Evolutionary conservation across 2,113 vertebrate species (phyloP), one percentile per base, ranked within the genome.

Genomic region (Mobula hypostoma): DNA sequence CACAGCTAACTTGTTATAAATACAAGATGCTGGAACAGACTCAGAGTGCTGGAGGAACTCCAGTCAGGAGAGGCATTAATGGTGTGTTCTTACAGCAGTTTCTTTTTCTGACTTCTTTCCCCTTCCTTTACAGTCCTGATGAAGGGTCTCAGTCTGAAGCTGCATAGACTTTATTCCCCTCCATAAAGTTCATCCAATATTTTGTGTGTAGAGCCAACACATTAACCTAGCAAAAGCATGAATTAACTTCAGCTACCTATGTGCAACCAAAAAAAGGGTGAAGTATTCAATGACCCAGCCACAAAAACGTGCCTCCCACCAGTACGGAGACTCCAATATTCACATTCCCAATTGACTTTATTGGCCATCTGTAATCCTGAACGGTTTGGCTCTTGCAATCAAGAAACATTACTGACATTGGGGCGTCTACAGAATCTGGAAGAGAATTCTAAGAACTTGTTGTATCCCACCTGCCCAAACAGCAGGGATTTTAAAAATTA

Each of bases 381-480:
- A 72, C 6, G 29, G 36, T 93, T 93, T 74, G 63, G 19, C 21
- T 72, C 68, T 93, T 56, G 32, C 32, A 48, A 48, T 68, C 32
- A 6, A 72, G n/a, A 2, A 74, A 32, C 36, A 15, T 88, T 88
- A 88, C 29, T 85, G 40, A 85, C 82, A 85, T 85, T 48, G 58
- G 58, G 70, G 70, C 19, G 70, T 48, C 19, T 93, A 93, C 32
- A 93, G 36, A 8, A 93, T 93, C 90, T 93, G 90, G 27, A 93
- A 93, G 70, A 93, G 27, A 93, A 93, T 68, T 74, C 90, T 93
- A 29, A 68, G 68, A 93, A 24, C 90, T 72, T 40, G 63, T 93
- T 93, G 68, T 48, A n/a, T 0, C 87, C 87, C 56, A 68, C 87
- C 36, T 36, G 36, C 87, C 87, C 29, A 56, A 0, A 87, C 36